Base-by-base conservation (phyloP, 2,113 vertebrate species). In the Cryptomyrus ogoouensis region DNA sequence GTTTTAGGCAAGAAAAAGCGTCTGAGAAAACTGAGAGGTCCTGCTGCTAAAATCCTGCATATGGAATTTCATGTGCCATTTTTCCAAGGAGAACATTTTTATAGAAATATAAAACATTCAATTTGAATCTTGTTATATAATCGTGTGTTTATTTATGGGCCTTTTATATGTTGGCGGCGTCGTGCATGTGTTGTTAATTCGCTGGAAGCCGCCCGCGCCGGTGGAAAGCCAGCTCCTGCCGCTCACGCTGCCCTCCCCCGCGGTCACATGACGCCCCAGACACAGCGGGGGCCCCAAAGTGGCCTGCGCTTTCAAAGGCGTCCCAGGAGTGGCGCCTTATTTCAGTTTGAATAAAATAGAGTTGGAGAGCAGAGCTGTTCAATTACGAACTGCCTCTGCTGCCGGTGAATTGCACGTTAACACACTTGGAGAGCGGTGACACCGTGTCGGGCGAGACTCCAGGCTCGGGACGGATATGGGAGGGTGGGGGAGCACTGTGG, bases 301-400 rank as follows among this genome's bases (percentile, higher is more conserved):
- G 44, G 52, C n/a, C 66, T 53, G 35, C 87, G 21, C 42, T 10
- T 89, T 86, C 87, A 83, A 90, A 89, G 58, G 44, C 17, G 74
- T 91, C 90, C 89, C 91, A 42, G 83, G 89, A 89, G 89, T 53
- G 53, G 21, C 24, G 56, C 90, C 89, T 92, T 89, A 92, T 92
- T 91, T 90, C 91, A 89, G 70, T 85, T 90, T 90, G 89, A 91
- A 91, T 91, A 90, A 92, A 91, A 93, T 52, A 35, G 87, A 90
- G 91, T 89, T n/a, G 10, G 74, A 90, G 89, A 89, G 90, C 89
- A 90, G 83, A 91, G 92, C 56, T 21, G 66, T 91, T 93, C 90
- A 94, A 88, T 92, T 92, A 92, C 21, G 17, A 35, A 27, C 84
- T 83, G 88, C 27, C 5, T 74, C 90, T 44, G 87, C 31, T 39